Evolutionary conservation across 1,140 invertebrate genomes (phyloP), one percentile per base, ranked within the genome.

Genomic region (Drosophila equinoxialis): DNA sequence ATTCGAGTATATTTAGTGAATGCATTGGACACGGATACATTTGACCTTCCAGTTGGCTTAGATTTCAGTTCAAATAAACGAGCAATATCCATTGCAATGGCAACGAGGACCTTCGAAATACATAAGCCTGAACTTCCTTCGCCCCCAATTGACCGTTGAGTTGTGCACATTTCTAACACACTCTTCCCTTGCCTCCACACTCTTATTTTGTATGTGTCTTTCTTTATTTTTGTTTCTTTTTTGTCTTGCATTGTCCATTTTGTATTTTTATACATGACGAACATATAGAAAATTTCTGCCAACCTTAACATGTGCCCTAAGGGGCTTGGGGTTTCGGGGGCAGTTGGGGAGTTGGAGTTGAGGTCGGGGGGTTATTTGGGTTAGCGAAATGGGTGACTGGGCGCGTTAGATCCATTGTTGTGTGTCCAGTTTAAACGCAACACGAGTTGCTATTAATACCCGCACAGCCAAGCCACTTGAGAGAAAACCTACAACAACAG

Each of bases 381-480:
- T 39, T 39, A 13, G 62, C 41, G 65, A 55, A 48, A 14, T 51
- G 51, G 66, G 71, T 59, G 65, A 63, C 33, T 75, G 66, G 74
- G 65, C 65, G 72, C 74, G 73, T 76, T 70, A 76, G 74, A 76
- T 70, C 74, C 79, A 82, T 78, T 82, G 79, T 82, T 61, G 59
- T 61, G 35, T 71, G 75, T 75, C 60, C 80, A 68, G 76, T 72
- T 79, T 72, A 60, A 76, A 74, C 67, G 69, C 77, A 73, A 77
- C 73, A 77, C 75, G 65, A 81, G 69, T 85, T 84, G 69, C 81
- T 74, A 84, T 84, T 85, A 81, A 81, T 84, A 85, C 45, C 20
- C 45, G 17, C 45, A 51, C 73, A 78, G 78, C 65, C 58, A 72
- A 68, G 69, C 65, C 72, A 71, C 57, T 68, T 67, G 64, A 77